Evolutionary conservation across 2,888 invertebrate species (phyloP).

Genomic region (Rhabditoides inermis): DNA sequence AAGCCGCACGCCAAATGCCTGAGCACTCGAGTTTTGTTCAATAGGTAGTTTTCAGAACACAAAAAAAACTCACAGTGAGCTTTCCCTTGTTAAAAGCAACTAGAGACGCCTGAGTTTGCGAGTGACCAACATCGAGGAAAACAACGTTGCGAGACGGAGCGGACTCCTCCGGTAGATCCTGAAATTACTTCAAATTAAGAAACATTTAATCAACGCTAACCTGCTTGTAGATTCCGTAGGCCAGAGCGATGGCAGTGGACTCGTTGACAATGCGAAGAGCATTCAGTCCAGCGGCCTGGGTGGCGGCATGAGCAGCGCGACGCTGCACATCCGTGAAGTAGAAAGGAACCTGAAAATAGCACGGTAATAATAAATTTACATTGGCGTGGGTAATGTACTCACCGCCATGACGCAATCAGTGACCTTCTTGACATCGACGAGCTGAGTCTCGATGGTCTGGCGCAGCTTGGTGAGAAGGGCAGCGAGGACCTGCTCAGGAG

Average conservation of each 20-base stretch:
- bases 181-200: neutral
- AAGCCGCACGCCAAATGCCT: too few relatives aligned
- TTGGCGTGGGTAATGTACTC: constrained; percentile 18
- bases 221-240: constrained; percentile 92
- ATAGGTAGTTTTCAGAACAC: neutral
- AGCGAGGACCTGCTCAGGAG: constrained; percentile 84
- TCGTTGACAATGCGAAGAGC: constrained; percentile 90
- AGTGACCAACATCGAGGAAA: constrained; percentile 92
- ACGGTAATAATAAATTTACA: neutral
- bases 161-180: constrained; percentile 67
- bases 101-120: constrained; percentile 78
- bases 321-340: constrained; percentile 91
- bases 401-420: constrained; percentile 60
- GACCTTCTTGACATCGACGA: constrained; percentile 69
- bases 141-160: constrained; percentile 83
- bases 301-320: constrained; percentile 80
- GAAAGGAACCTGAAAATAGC: constrained; percentile 64
- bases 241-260: constrained; percentile 87
- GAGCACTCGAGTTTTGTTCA: too few relatives aligned
- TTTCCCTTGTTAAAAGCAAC: constrained; percentile 92
- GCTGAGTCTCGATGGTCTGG: constrained; percentile 74
- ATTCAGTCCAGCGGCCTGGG: constrained; percentile 83
- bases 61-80: constrained; percentile 61
- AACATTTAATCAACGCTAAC: constrained; percentile 1
- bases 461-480: constrained; percentile 95